These are phyloP conservation scores for Asbolus verrucosus DNA, from an alignment of 1,140 invertebrate genomes.

Conservation along the genomic window DNA sequence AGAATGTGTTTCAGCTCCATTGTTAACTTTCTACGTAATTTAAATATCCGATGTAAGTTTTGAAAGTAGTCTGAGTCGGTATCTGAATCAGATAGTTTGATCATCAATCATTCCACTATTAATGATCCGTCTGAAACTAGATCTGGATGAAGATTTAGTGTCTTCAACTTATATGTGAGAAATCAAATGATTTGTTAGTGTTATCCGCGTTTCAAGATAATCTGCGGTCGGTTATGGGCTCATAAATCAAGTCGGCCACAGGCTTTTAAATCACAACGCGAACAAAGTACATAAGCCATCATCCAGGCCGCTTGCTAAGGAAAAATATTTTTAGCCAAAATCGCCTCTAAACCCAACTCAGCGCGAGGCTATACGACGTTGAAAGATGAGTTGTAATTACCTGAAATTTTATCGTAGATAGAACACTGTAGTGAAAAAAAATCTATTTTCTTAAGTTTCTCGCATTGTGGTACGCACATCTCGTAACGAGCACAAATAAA, in stretches of 20 bases:
- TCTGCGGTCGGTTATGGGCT: conserved; percentile 51
- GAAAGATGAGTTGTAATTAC: too few relatives aligned
- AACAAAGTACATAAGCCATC: conserved; percentile 52
- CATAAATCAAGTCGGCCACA: conserved; percentile 53
- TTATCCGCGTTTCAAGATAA: conserved; percentile 53
- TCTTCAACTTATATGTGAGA: conserved; percentile 16
- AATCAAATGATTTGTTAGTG: conserved; percentile 51
- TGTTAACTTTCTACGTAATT: conserved; percentile 24
- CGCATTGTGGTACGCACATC: too few relatives aligned
- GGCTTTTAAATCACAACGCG: conserved; percentile 47
- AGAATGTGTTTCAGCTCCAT: conserved; percentile 46
- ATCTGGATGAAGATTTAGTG: not conserved
- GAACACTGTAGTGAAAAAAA: too few relatives aligned
- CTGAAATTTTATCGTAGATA: too few relatives aligned
- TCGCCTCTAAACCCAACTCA: not conserved
- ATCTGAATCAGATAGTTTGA: not conserved
- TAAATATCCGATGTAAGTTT: not conserved
- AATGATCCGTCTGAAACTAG: not conserved
- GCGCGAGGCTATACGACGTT: not conserved
- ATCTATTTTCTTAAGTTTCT: too few relatives aligned
- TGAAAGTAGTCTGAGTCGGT: too few relatives aligned
- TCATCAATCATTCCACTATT: not conserved
- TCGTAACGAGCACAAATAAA: too few relatives aligned
- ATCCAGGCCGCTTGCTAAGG: conserved; percentile 40
- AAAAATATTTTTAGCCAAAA: not conserved